Conservation (phyloP, 37 sponge, comb jelly and placozoan genomes). For the Theonella swinhoei region DNA sequence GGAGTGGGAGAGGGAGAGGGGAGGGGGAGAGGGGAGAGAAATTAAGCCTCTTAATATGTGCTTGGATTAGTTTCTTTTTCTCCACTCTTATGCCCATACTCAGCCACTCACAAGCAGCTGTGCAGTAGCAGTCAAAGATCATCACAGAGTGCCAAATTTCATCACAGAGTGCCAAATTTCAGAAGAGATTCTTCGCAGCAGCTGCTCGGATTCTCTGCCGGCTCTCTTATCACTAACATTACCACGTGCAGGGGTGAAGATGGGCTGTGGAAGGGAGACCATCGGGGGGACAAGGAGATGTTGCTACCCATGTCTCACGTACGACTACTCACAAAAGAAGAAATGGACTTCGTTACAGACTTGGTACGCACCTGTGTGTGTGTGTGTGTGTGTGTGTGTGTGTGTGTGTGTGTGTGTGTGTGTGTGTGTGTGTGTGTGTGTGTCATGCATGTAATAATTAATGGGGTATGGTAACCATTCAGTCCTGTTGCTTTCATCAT, state of each 20-base stretch:
- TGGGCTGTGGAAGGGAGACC: conserved; percentile 47
- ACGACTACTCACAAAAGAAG: conserved; percentile 59
- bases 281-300: conserved; percentile 71
- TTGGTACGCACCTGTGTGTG: too few relatives aligned
- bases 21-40: too few relatives aligned
- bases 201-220: conserved; percentile 49
- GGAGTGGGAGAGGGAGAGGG: too few relatives aligned
- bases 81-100: neutral
- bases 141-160: conserved; percentile 39
- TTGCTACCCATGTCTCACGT: conserved; percentile 44
- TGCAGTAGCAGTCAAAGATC: conserved; percentile 59
- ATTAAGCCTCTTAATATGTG: too few relatives aligned
- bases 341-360: conserved; percentile 47
- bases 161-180: conserved; percentile 35
- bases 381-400: too few relatives aligned
- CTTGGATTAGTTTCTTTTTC: too few relatives aligned
- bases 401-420: too few relatives aligned
- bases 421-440: too few relatives aligned
- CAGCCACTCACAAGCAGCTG: conserved; percentile 52
- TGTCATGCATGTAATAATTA: too few relatives aligned
- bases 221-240: conserved; percentile 68
- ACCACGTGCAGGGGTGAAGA: neutral
- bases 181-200: too few relatives aligned
- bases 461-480: too few relatives aligned
- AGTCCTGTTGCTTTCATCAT: too few relatives aligned